phyloP scores from a whole-genome alignment of 2,888 invertebrate species.

The Ochropleura leucogaster region DNA sequence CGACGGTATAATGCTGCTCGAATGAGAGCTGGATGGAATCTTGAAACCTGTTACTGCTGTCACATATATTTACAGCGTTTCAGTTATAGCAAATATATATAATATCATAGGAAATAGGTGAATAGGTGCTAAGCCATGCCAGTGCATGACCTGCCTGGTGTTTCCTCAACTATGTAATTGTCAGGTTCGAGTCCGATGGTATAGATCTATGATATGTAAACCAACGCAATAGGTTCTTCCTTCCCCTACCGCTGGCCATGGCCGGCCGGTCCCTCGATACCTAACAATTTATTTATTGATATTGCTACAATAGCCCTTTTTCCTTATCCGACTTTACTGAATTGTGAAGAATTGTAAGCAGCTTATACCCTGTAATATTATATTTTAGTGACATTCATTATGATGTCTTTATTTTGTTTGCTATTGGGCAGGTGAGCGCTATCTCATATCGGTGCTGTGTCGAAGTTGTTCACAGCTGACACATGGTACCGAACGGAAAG shows the following conservation, averaged over 20 bases:
- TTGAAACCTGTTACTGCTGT: background rate
- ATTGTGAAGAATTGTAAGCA: slow-evolving; percentile 4
- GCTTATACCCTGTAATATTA: background rate
- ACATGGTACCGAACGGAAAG: background rate
- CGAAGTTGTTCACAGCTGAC: background rate
- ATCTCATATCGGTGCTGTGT: background rate
- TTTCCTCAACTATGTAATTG: background rate
- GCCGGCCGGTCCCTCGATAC: background rate
- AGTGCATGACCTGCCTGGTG: background rate
- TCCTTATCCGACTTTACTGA: background rate
- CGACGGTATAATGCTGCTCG: background rate
- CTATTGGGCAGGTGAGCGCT: background rate
- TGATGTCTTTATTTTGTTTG: background rate
- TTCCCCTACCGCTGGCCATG: background rate
- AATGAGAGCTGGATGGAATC: background rate
- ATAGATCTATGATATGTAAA: background rate
- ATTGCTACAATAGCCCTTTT: background rate
- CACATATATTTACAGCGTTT: background rate
- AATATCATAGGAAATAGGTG: background rate
- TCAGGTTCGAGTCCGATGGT: background rate
- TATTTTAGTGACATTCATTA: background rate
- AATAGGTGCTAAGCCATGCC: background rate
- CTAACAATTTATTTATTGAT: slow-evolving; percentile 1
- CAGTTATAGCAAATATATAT: too few species aligned
- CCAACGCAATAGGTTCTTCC: background rate